These are phyloP conservation scores for Exephanes ischioxanthus DNA, from an alignment of 2,888 invertebrate genomes.

Conservation along the genomic window DNA sequence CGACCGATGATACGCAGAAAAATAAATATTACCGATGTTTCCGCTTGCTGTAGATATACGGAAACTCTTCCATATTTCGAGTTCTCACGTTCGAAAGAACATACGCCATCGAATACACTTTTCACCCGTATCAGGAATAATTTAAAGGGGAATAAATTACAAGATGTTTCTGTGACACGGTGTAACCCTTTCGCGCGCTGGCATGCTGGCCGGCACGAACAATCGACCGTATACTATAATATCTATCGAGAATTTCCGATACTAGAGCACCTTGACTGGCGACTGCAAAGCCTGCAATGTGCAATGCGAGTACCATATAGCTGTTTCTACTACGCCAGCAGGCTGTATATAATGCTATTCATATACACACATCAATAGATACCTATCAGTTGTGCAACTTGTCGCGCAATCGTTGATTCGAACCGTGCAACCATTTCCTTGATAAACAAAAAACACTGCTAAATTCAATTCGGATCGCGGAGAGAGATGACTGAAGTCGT, in stretches of 20 bases:
- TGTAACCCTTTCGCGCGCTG: not conserved
- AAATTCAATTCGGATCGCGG: not conserved
- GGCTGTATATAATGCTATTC: conserved; percentile 23
- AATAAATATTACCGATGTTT: not conserved
- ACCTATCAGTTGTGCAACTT: conserved; percentile 33
- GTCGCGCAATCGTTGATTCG: conserved; percentile 34
- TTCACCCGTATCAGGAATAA: not conserved
- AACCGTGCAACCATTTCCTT: conserved; percentile 15
- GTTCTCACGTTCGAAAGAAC: not conserved
- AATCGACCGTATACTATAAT: conserved; percentile 23
- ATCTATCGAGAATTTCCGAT: conserved; percentile 58
- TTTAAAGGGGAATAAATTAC: not conserved
- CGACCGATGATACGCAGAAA: not conserved
- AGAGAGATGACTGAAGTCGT: not conserved
- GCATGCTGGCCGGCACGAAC: not conserved
- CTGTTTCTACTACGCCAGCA: conserved; percentile 34
- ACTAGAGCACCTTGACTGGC: conserved; percentile 64
- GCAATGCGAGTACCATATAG: conserved; percentile 25
- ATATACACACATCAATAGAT: conserved; percentile 8
- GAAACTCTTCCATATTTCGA: not conserved
- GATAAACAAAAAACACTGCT: not conserved
- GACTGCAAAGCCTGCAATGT: conserved; percentile 56
- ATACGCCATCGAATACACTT: not conserved
- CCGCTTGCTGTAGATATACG: not conserved
- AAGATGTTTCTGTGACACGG: not conserved